A percentile compares a stretch with the other conserved stretches of the same genome.
phyloP scores from a whole-genome alignment of 2,113 vertebrate genomes.

The Nerophis lumbriciformis region DNA sequence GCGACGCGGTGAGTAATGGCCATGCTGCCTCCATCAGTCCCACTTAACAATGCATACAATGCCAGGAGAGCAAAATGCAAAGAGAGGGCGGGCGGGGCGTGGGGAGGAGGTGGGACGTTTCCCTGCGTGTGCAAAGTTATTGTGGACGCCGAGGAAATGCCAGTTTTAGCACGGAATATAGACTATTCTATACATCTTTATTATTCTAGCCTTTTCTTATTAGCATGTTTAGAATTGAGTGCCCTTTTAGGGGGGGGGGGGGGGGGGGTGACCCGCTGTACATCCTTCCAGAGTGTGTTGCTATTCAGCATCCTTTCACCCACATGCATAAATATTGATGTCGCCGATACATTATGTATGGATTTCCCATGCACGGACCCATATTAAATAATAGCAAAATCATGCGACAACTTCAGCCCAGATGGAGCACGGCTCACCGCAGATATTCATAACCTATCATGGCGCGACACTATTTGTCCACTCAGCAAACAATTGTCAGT shows the following conservation, averaged over 20 bases:
- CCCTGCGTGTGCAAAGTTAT: slow-evolving; percentile 29
- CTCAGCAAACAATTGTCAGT: slow-evolving; percentile 47
- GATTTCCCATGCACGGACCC: slow-evolving; percentile 10
- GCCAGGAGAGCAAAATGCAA: slow-evolving; percentile 40
- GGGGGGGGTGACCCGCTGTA: background rate
- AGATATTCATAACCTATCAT: slow-evolving; percentile 35
- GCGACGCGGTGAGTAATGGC: slow-evolving; percentile 71
- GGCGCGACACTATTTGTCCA: slow-evolving; percentile 12
- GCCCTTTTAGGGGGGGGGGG: slow-evolving; percentile 5
- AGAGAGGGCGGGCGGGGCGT: background rate
- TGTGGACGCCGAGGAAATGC: background rate
- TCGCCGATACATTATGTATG: slow-evolving; percentile 26
- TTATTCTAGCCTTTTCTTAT: background rate
- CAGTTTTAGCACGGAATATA: too few relatives aligned
- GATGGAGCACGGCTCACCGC: slow-evolving; percentile 15
- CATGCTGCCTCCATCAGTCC: slow-evolving; percentile 68
- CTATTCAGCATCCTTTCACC: slow-evolving; percentile 6
- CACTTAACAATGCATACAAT: slow-evolving; percentile 76
- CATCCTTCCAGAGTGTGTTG: slow-evolving; percentile 3
- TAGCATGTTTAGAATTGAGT: background rate
- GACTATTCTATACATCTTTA: too few relatives aligned
- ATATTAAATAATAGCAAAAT: slow-evolving; percentile 21
- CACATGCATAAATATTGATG: slow-evolving; percentile 30
- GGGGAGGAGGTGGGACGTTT: slow-evolving; percentile 38
- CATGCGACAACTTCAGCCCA: slow-evolving; percentile 21